Evolutionary conservation across 2,113 vertebrate species (phyloP).

Genomic region (Channa argus): DNA sequence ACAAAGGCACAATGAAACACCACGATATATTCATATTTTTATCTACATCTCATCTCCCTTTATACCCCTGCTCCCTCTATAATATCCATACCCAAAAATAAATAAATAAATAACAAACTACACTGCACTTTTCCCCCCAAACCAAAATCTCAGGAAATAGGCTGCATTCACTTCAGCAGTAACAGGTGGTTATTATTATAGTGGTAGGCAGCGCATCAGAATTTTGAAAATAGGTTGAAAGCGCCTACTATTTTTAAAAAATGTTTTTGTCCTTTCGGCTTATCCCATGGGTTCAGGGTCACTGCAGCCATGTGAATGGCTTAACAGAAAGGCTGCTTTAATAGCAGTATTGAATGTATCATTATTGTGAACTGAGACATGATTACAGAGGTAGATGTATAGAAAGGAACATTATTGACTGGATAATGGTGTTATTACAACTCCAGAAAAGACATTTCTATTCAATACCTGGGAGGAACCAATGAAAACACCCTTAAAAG

Average conservation of each 20-base stretch:
- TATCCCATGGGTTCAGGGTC: too few relatives aligned
- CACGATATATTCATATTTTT: background rate
- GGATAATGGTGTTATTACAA: constrained; percentile 30
- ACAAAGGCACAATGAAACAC: background rate
- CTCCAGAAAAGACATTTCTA: background rate
- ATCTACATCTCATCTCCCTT: background rate
- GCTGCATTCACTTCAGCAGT: constrained; percentile 7
- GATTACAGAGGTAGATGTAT: constrained; percentile 40
- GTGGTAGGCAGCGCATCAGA: background rate
- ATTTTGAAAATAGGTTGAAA: constrained; percentile 21
- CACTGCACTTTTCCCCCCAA: background rate
- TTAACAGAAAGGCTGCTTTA: constrained; percentile 48
- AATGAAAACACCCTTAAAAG: constrained; percentile 28
- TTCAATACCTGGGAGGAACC: constrained; percentile 17
- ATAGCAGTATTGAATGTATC: constrained; percentile 34
- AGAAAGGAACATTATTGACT: constrained; percentile 27
- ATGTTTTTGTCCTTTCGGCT: too few relatives aligned
- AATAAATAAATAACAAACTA: background rate
- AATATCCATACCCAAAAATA: background rate
- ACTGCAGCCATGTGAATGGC: background rate
- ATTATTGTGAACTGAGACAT: constrained; percentile 34
- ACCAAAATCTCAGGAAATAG: constrained; percentile 11
- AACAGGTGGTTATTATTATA: constrained; percentile 44
- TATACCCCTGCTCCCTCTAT: background rate
- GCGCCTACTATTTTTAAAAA: background rate